Base-by-base conservation (phyloP, 2,113 vertebrate species). In the Stegastes partitus region DNA sequence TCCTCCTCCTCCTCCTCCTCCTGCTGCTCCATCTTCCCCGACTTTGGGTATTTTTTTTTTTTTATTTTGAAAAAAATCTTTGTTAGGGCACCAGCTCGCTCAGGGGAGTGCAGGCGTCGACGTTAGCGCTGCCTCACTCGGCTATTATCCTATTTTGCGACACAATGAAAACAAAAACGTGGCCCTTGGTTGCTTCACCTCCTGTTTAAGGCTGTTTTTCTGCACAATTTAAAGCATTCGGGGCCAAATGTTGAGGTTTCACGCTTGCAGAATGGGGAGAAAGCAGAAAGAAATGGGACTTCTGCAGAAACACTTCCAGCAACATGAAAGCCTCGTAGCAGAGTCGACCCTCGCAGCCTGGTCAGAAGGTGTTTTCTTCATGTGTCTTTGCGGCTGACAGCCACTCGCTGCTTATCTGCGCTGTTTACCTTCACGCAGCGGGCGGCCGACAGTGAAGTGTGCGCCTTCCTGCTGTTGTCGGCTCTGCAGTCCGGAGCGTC, bases 61-160 rank as follows among this genome's bases (percentile, higher is more conserved):
- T 79, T 78, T 81, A n/a, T n/a, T n/a, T 74, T 84, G 85, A 62
- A 11, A 74, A 70, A 64, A 77, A 69, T 88, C 78, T 89, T 90
- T 90, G 71, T 83, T 75, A 74, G 81, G 80, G 82, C 64, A 66
- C 77, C 79, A 39, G 73, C 68, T 86, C 55, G 78, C 90, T 84
- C 82, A 45, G 65, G 81, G 78, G 82, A 87, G 44, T 54, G 56
- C 34, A 74, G 62, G 59, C 55, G 6, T 68, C 66, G 73, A 87
- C 72, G 70, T 79, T 87, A 83, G 66, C 75, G 25, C 28, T 34
- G 50, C 56, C 79, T 87, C 83, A 80, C 22, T 77, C 65, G 9
- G 50, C 53, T 67, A 72, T 79, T 77, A 66, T 77, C 26, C 11
- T 67, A 23, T 86, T 90, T 81, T 76, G 75, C 16, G 28, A 82